Conservation (phyloP, 2,888 invertebrate species). For the Erebia epiphron region DNA sequence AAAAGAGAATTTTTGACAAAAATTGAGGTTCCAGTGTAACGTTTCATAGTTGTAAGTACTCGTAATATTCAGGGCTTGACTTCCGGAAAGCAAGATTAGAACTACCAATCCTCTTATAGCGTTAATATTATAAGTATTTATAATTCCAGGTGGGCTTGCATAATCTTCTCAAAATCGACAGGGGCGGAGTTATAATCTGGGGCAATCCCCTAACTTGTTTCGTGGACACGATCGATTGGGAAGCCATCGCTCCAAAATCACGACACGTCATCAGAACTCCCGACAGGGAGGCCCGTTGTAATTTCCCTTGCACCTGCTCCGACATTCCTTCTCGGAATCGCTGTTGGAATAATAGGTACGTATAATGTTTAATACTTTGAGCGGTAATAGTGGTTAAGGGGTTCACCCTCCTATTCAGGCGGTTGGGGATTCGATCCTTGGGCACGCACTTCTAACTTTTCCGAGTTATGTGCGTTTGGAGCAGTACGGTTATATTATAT, state of each 20-base stretch:
- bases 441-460: no score
- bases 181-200: constrained; percentile 92
- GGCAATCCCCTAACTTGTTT: constrained; percentile 90
- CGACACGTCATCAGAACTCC: constrained; percentile 60
- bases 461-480: no score
- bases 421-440: no score
- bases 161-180: constrained; percentile 88
- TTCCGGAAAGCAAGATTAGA: no score
- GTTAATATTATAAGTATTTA: background rate
- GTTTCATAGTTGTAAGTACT: no score
- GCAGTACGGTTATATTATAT: no score
- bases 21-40: no score
- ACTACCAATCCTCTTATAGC: no score
- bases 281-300: constrained; percentile 53
- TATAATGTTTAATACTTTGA: background rate
- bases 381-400: no score
- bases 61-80: no score
- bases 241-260: constrained; percentile 58
- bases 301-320: constrained; percentile 57
- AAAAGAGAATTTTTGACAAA: no score
- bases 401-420: no score
- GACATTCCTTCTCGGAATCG: constrained; percentile 50
- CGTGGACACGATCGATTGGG: constrained; percentile 79
- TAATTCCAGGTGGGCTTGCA: constrained; percentile 87
- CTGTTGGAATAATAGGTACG: constrained; percentile 73